Base-by-base conservation (phyloP, 2,113 vertebrate genomes). In the Cyrtonyx montezumae region DNA sequence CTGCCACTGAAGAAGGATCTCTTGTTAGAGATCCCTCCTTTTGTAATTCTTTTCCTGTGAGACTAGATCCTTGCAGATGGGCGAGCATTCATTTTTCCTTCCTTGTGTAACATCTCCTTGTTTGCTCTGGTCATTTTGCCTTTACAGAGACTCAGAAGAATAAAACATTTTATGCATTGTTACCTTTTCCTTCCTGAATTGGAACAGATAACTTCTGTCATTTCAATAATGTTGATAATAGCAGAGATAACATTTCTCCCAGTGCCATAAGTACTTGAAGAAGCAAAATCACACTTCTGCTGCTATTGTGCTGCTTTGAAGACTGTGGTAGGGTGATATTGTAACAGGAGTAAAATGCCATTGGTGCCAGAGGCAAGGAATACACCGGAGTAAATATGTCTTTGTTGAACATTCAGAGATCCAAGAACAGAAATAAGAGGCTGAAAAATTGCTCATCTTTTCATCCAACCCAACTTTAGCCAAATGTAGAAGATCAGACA, bases 371-470 rank as follows among this genome's bases (percentile, higher is more conserved):
- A 9, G 18, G 21, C 25, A 78, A 53, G 53, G 21, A 49, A 5
- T 2, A 13, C 11, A 58, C 11, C 26, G 53, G 62, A 66, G 6
- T 3, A 26, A 69, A 10, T 8, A 51, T 0, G 0, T 36, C 15
- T 61, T 79, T 17, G 13, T 14, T 55, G 14, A 73, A 91, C 81
- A 75, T 46, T 32, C 53, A 68, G 34, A 34, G 2, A 49, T 70
- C 66, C 11, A 59, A 42, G 9, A 77, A 73, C 6, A 13, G 37
- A 46, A 67, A 9, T 30, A 62, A 76, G 26, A 32, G 2, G 22
- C 2, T 43, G 6, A 0, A 4, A 51, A 63, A 56, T n/a, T 56
- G 4, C 4, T 87, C 14, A 23, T 40, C 7, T 84, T 19, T 71
- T 76, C 4, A 8, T 71, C 11, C 34, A 68, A 11, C 2, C 51